phyloP scores from a whole-genome alignment of 2,797 vertebrate genomes.

The Carduelis carduelis region DNA sequence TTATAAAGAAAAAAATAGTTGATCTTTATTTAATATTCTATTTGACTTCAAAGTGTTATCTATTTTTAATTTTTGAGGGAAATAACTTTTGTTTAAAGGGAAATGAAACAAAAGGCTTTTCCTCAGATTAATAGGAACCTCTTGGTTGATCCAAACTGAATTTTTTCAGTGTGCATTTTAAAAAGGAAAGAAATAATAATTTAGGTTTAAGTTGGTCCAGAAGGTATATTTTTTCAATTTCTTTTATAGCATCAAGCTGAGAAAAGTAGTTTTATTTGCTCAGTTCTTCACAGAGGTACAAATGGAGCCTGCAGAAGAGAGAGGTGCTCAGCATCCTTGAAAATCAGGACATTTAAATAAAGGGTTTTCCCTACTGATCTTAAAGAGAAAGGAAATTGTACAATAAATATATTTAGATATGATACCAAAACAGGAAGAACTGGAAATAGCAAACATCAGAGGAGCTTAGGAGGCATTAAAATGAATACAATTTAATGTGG shows the following conservation, averaged over 20 bases:
- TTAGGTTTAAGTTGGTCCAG: neutral
- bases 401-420: conserved; percentile 48
- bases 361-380: conserved; percentile 27
- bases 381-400: conserved; percentile 59
- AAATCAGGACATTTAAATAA: conserved; percentile 22
- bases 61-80: neutral
- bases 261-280: neutral
- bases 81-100: neutral
- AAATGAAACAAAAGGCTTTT: neutral
- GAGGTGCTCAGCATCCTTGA: conserved; percentile 32
- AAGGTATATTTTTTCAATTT: neutral
- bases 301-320: neutral
- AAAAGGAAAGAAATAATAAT: neutral
- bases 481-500: conserved; percentile 64
- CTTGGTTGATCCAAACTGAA: neutral
- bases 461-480: conserved; percentile 60
- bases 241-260: neutral
- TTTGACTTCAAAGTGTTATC: neutral
- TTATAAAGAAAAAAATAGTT: neutral
- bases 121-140: neutral
- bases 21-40: neutral
- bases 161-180: neutral
- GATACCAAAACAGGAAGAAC: conserved; percentile 54
- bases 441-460: conserved; percentile 53
- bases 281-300: neutral